phyloP scores from a whole-genome alignment of 2,888 invertebrate species.

The Drosophila eohydei region DNA sequence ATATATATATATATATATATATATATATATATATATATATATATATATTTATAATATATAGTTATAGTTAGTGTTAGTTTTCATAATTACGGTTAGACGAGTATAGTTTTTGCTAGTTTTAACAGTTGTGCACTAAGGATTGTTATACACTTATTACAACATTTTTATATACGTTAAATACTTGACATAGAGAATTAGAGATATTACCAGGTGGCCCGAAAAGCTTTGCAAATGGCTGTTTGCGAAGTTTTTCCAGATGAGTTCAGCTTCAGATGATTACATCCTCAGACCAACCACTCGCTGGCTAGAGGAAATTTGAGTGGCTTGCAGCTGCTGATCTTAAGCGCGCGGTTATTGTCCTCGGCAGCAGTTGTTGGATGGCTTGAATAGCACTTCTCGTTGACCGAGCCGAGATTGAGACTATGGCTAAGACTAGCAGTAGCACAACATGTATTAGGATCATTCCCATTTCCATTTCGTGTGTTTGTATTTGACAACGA shows the following conservation, averaged over 20 bases:
- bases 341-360: slow-evolving; percentile 83
- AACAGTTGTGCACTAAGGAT: slow-evolving; percentile 48
- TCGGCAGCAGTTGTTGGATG: slow-evolving; percentile 73
- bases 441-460: slow-evolving; percentile 54
- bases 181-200: slow-evolving; percentile 25
- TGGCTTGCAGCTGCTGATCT: slow-evolving; percentile 84
- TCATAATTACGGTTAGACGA: slow-evolving; percentile 4
- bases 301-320: slow-evolving; percentile 84
- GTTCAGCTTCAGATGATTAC: background rate
- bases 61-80: background rate
- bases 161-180: slow-evolving; percentile 26
- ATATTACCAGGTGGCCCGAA: slow-evolving; percentile 17
- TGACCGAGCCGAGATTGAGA: slow-evolving; percentile 70
- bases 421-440: slow-evolving; percentile 70
- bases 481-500: slow-evolving; percentile 23
- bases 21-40: slow-evolving; percentile 10
- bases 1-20: background rate
- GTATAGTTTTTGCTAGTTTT: slow-evolving; percentile 24
- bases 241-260: slow-evolving; percentile 37
- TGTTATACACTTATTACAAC: slow-evolving; percentile 13
- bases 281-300: slow-evolving; percentile 84
- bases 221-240: slow-evolving; percentile 61
- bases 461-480: slow-evolving; percentile 58
- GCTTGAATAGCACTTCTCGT: slow-evolving; percentile 56
- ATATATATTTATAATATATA: background rate